Base-by-base conservation (phyloP, 2,113 vertebrate species). In the Gallinago jamesoni region DNA sequence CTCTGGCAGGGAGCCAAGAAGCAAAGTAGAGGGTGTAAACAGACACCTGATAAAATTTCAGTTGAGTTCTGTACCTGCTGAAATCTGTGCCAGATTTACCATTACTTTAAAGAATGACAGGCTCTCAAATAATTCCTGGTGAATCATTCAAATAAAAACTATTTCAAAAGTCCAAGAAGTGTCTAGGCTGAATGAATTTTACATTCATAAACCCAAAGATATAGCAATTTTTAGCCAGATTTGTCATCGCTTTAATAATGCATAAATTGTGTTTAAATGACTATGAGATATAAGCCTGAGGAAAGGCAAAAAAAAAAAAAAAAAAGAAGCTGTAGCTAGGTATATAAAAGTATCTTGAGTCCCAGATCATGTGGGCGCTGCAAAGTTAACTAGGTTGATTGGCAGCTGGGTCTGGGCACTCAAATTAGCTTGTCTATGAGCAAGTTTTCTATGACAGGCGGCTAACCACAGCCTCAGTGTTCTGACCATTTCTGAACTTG, bases 391-490 rank as follows among this genome's bases (percentile, higher is more conserved):
- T 53, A 62, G 84, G 84, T 50, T 97, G 94, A 97, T 86, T 95
- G 94, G 95, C 96, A 96, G 91, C 67, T 85, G 41, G 75, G 94
- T n/a, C 95, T 96, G 96, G 93, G 79, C 82, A 93, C 95, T 94
- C 63, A 55, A 93, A 96, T 96, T 97, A 97, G 94, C 94, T 67
- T 70, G 75, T 85, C 91, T 87, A 37, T 53, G 67, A 89, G 60
- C 79, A 94, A 80, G 90, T 87, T 91, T 87, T 90, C 77, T 89
- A 41, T 64, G 70, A 72, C 84, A 94, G 84, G 70, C 62, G 24
- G 28, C 62, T 72, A 87, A 69, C 30, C 0, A 9, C 84, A 81
- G 74, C 1, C 74, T 85, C 59, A 57, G 81, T 23, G 53, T 87
- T 84, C 86, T 70, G 75, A 37, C 80, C 6, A 12, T 73, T 94